phyloP scores from a whole-genome alignment of 1,140 invertebrate species.

The Pseudomyrmex sp. region DNA sequence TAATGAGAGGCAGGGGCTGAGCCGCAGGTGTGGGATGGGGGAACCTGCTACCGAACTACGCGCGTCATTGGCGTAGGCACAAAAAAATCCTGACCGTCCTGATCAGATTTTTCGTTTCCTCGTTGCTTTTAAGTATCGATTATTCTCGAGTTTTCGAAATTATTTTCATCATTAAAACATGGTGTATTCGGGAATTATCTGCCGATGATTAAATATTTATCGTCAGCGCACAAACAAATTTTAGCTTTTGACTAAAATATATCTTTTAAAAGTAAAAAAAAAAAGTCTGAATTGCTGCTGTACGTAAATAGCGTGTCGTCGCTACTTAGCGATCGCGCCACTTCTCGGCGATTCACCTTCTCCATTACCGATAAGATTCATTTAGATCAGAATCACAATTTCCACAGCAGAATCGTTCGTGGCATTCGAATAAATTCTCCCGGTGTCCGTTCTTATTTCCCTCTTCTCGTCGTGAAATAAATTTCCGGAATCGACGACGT shows the following conservation, averaged over 20 bases:
- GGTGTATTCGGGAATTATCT: neutral
- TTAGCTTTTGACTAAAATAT: neutral
- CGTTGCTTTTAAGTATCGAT: neutral
- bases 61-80: constrained; percentile 81
- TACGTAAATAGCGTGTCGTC: too few relatives aligned
- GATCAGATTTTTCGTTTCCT: constrained; percentile 22
- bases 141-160: neutral
- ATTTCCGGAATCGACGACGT: constrained; percentile 76
- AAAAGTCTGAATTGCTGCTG: neutral
- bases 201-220: neutral
- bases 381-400: constrained; percentile 62
- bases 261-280: neutral
- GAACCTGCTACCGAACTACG: constrained; percentile 83
- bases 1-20: constrained; percentile 83
- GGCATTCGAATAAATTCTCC: constrained; percentile 72
- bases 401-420: constrained; percentile 62
- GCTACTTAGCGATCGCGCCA: constrained; percentile 1
- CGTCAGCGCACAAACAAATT: neutral
- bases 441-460: constrained; percentile 15
- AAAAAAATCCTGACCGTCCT: constrained; percentile 67
- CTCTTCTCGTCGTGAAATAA: constrained; percentile 68
- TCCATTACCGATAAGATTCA: constrained; percentile 36
- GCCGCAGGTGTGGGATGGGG: constrained; percentile 83
- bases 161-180: neutral
- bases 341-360: constrained; percentile 52